phyloP scores from a whole-genome alignment of 2,113 vertebrate species.

The Thalassoma bifasciatum region DNA sequence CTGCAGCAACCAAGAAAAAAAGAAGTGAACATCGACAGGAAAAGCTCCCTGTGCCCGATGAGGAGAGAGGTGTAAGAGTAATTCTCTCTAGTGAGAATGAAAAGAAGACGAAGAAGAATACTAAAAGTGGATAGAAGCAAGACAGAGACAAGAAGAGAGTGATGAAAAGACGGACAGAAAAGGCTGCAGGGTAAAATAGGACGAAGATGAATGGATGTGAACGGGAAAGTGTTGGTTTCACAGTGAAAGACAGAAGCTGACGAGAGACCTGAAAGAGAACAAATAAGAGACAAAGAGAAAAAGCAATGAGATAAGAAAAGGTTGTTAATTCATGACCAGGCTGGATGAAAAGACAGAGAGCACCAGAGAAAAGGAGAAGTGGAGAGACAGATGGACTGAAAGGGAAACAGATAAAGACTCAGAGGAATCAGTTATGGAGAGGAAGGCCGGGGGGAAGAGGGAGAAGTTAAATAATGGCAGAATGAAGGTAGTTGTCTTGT shows the following conservation, averaged over 20 bases:
- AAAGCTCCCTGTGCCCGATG: constrained; percentile 18
- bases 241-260: constrained; percentile 34
- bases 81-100: neutral
- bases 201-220: constrained; percentile 59
- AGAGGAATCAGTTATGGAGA: constrained; percentile 29
- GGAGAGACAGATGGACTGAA: constrained; percentile 45
- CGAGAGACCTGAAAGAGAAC: constrained; percentile 38
- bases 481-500: constrained; percentile 53
- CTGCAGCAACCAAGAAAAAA: constrained; percentile 9
- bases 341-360: constrained; percentile 17
- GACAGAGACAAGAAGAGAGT: constrained; percentile 1
- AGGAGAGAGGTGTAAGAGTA: constrained; percentile 9
- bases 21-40: constrained; percentile 35
- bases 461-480: constrained; percentile 60
- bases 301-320: constrained; percentile 39
- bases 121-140: constrained; percentile 12
- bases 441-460: constrained; percentile 35
- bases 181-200: constrained; percentile 53
- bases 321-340: constrained; percentile 58
- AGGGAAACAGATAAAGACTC: constrained; percentile 43
- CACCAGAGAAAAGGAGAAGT: constrained; percentile 5
- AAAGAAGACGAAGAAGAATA: constrained; percentile 30
- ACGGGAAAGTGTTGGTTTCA: constrained; percentile 50
- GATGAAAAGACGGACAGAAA: constrained; percentile 33
- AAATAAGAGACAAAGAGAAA: constrained; percentile 43